Percentiles rank a stretch among this genome's conserved stretches.
Evolutionary conservation across 2,888 invertebrate genomes (phyloP).

Genomic region (Rhagonycha fulva): DNA sequence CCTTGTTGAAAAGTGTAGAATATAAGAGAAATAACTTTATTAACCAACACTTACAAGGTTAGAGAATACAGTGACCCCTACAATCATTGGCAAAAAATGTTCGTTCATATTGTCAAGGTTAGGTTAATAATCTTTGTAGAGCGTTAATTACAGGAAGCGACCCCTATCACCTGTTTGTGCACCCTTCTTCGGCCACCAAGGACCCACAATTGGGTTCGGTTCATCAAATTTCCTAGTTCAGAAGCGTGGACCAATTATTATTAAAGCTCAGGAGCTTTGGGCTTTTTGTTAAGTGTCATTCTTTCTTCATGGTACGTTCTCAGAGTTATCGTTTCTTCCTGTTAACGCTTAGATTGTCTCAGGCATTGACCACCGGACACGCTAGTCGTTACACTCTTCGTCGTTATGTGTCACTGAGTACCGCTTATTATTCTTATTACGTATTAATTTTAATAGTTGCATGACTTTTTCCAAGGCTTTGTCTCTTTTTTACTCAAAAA

Average conservation of each 20-base stretch:
- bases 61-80: conserved; percentile 28
- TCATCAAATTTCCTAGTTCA: neutral
- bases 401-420: conserved; percentile 44
- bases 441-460: conserved; percentile 33
- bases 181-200: neutral
- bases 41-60: conserved; percentile 29
- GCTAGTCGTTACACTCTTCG: conserved; percentile 43
- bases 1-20: conserved; percentile 30
- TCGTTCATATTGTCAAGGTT: conserved; percentile 24
- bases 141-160: conserved; percentile 25
- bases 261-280: neutral
- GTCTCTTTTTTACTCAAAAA: conserved; percentile 4
- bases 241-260: conserved; percentile 14
- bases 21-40: conserved; percentile 25
- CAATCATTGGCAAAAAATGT: conserved; percentile 28
- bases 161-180: conserved; percentile 10
- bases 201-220: neutral
- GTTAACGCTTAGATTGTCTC: conserved; percentile 45
- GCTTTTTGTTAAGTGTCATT: conserved; percentile 6
- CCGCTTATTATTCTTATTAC: conserved; percentile 42
- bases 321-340: conserved; percentile 48
- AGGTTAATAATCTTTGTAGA: conserved; percentile 20
- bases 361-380: conserved; percentile 50
- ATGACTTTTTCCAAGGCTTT: conserved; percentile 23
- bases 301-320: conserved; percentile 44